Base-by-base conservation (phyloP, 2,113 vertebrate species). In the Serinus canaria region DNA sequence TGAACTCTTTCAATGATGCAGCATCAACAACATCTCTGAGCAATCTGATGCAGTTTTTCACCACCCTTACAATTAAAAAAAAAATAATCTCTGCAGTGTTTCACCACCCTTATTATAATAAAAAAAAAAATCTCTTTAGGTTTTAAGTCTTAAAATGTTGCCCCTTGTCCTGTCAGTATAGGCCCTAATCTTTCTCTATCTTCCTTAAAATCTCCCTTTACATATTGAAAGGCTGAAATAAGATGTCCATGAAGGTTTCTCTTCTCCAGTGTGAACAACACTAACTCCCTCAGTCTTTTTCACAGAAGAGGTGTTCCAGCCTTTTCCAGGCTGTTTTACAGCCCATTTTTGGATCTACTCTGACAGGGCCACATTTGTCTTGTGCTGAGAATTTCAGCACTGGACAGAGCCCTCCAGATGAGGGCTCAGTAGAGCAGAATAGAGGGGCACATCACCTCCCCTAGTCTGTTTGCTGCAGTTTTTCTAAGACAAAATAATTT, bases 401-500 rank as follows among this genome's bases (percentile, higher is more conserved):
- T 30, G n/a, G 7, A 63, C 9, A 15, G 16, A 47, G 30, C 9
- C 35, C 2, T 39, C 30, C 16, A 47, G 9, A 4, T 35, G 16
- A 24, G 21, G 8, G 21, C 30, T 64, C 17, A 43, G 21, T 6
- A 72, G 31, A 35, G 14, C 3, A 21, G 30, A 75, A 27, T 2
- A 66, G 16, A 35, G 10, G 24, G 14, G 6, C 10, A 60, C 20
- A 60, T 27, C 12, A 60, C 23, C 1, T 50, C 6, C 11, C 7
- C 33, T 7, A n/a, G 1, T 11, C 5, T 35, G 6, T 8, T 47
- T 0, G 10, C 30, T 17, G 10, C 19, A 23, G 2, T 30, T 64
- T 13, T 68, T 64, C 18, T 63, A 37, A 15, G 10, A 28, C 6
- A 46, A 3, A 5, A 21, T 25, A 50, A 19, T 4, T 53, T 43